Percentiles rank a stretch among this genome's conserved stretches.
These are phyloP conservation scores for Ovibos moschatus DNA, from an alignment of 2,113 vertebrate species.

Conservation along the genomic window DNA sequence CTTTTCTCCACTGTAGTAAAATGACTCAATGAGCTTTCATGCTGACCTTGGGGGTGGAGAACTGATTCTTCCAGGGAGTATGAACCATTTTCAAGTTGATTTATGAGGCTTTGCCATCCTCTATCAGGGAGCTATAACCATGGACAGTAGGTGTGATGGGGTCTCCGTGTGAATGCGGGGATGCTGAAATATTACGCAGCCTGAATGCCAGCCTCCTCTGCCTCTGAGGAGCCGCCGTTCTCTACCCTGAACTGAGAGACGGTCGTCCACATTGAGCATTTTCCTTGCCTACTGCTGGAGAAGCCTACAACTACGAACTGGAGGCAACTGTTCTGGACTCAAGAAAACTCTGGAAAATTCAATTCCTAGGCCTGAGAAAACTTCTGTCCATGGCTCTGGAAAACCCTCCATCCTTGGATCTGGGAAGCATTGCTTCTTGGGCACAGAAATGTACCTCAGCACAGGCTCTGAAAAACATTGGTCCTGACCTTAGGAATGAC, in stretches of 20 bases:
- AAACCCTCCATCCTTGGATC: not conserved
- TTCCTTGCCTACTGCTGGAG: not conserved
- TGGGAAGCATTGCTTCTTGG: not conserved
- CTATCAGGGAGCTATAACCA: not conserved
- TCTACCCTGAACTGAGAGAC: not conserved
- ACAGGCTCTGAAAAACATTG: not conserved
- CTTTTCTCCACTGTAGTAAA: not conserved
- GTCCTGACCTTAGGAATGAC: no score
- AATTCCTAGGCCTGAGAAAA: not conserved
- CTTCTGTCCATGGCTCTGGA: not conserved
- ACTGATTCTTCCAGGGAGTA: not conserved
- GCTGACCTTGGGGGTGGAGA: not conserved
- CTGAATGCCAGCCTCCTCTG: not conserved
- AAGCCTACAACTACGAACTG: not conserved
- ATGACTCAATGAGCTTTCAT: not conserved
- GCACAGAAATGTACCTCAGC: not conserved
- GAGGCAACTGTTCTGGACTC: not conserved
- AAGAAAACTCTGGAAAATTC: not conserved
- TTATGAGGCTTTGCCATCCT: not conserved
- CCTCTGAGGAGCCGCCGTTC: not conserved
- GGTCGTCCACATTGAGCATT: not conserved
- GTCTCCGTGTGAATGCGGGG: accelerated
- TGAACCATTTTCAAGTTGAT: not conserved
- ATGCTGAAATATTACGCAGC: not conserved
- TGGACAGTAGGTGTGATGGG: no score